These are phyloP conservation scores for Euzetes globulus DNA, from an alignment of 2,888 invertebrate genomes.

Conservation along the genomic window DNA sequence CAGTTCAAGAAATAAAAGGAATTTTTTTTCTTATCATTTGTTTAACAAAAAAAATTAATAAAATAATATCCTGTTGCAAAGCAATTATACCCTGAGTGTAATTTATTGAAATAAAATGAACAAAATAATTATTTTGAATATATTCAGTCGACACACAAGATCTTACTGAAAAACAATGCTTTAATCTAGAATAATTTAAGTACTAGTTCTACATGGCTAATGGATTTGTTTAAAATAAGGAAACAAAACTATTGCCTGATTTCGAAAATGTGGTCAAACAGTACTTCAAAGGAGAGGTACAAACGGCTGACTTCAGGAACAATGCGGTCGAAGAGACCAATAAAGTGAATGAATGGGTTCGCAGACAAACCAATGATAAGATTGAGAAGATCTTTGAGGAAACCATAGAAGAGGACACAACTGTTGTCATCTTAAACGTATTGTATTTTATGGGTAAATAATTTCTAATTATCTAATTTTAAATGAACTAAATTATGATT, in stretches of 20 bases:
- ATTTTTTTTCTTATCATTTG: no score
- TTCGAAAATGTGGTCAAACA: background rate
- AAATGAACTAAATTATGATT: background rate
- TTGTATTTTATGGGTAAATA: background rate
- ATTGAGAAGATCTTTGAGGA: background rate
- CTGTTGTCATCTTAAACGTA: background rate
- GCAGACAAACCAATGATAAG: background rate
- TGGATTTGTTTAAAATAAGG: background rate
- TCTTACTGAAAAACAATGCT: background rate
- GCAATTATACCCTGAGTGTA: no score
- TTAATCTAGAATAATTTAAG: background rate
- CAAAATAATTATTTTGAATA: no score
- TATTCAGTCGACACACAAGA: background rate
- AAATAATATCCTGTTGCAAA: no score
- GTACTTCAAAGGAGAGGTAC: background rate
- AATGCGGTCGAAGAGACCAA: background rate
- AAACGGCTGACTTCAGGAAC: background rate
- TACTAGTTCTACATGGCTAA: background rate
- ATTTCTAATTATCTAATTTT: background rate
- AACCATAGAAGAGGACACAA: background rate
- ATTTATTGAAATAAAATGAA: no score
- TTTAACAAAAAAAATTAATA: no score
- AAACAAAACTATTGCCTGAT: background rate
- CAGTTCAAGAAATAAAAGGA: no score
- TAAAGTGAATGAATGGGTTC: slow-evolving; percentile 2